Evolutionary conservation across 2,797 vertebrate genomes (phyloP).

Genomic region (Sebastes variabilis): DNA sequence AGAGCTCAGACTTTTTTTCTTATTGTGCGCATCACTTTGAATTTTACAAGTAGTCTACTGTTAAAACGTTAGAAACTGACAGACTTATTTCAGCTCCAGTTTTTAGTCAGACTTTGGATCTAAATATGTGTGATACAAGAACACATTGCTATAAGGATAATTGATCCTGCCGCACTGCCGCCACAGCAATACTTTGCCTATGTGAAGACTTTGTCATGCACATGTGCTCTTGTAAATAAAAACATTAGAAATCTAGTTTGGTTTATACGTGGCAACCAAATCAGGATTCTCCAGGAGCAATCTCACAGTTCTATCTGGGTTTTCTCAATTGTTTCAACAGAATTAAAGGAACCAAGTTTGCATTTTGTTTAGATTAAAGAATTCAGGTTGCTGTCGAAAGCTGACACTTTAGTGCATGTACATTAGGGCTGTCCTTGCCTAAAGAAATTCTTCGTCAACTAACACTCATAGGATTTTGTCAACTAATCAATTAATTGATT

Average conservation of each 20-base stretch:
- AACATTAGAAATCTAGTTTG: background rate
- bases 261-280: background rate
- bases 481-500: too few species aligned
- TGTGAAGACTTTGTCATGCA: background rate
- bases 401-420: background rate
- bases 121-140: background rate
- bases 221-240: background rate
- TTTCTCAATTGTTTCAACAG: background rate
- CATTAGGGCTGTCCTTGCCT: background rate
- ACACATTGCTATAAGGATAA: background rate
- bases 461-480: too few species aligned
- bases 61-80: background rate
- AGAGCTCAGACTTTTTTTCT: background rate
- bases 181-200: background rate
- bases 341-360: background rate
- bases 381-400: background rate
- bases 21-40: background rate
- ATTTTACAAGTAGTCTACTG: background rate
- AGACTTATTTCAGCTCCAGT: background rate
- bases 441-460: rapidly evolving
- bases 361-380: background rate
- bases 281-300: background rate
- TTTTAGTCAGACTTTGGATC: background rate
- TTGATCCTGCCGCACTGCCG: background rate
- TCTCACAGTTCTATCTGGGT: background rate